A percentile compares a stretch with the other conserved stretches of the same genome.
Evolutionary conservation across 2,113 vertebrate genomes (phyloP).

Genomic region (Charadrius vociferus): DNA sequence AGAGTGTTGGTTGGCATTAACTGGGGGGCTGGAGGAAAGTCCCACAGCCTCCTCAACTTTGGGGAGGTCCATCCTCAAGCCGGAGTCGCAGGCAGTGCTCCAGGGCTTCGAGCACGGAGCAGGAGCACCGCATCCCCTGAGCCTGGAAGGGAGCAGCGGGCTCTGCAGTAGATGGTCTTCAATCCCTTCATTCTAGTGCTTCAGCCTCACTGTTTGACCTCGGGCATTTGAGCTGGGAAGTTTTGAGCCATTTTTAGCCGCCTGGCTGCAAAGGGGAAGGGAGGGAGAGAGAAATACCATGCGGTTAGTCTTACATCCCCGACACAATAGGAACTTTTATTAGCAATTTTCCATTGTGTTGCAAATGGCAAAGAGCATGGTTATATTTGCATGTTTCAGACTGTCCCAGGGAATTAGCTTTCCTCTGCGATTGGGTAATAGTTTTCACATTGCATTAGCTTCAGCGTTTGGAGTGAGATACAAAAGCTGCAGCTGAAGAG

Average conservation of each 20-base stretch:
- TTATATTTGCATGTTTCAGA: constrained; percentile 1
- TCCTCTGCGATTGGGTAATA: not conserved
- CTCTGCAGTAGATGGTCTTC: fast-evolving
- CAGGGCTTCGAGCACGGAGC: fast-evolving
- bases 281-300: not conserved
- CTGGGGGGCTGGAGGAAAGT: not conserved
- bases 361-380: constrained; percentile 25
- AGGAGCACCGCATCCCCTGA: not conserved
- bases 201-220: not conserved
- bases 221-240: not conserved
- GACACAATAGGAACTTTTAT: constrained; percentile 60
- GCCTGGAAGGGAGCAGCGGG: not conserved
- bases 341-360: constrained; percentile 61
- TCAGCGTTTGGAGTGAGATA: not conserved
- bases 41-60: not conserved
- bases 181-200: not conserved
- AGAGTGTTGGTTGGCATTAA: not conserved
- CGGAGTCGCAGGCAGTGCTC: fast-evolving
- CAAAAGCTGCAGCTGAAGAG: not conserved
- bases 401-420: constrained; percentile 9
- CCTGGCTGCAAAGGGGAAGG: not conserved
- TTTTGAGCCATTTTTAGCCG: constrained; percentile 26
- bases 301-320: not conserved
- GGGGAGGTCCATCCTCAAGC: not conserved
- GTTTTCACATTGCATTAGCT: not conserved